Base-by-base conservation (phyloP, 2,888 invertebrate species). In the Liposcelis brunnea region DNA sequence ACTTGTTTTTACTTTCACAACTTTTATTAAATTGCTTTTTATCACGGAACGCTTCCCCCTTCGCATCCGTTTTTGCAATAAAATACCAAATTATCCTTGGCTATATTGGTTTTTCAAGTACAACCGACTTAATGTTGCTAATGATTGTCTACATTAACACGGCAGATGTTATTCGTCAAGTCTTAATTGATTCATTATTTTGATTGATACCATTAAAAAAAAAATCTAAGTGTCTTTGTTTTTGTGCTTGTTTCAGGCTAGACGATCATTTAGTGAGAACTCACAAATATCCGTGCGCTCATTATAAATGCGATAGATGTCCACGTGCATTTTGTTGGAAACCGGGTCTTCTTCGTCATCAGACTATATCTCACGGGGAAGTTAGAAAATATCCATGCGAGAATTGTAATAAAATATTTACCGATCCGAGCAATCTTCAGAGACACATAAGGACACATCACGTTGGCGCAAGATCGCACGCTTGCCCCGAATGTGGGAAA, bases 401-500 rank as follows among this genome's bases (percentile, higher is more conserved):
- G 62, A 90, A 91, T 61, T 89, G 87, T 60, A 74, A 80, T 52
- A 85, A 83, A 76, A 80, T 84, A 64, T 95, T 94, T 74, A 86
- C 89, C 60, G 93, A 94, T 72, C 87, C 93, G 59, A 87, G 87
- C 69, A 90, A 91, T 69, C 77, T 94, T 55, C 94, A 94, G 71
- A 80, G 91, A 58, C 95, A 95, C 74, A 93, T 93, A 66, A 77
- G 94, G 60, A 82, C 85, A 53, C 84, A 87, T 65, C 94, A 95
- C 81, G 84, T 84, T 52, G 94, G 94, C 45, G 91, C 93, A 40
- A 76, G 95, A 59, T 83, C 86, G 61, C 95, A 98, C 77, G 91
- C 93, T 54, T 98, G 98, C 61, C 80, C 85, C 49, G 93, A 95
- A 69, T 98, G 98, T 69, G 95, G 95, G 52, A 98, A 98, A 72